A percentile compares a stretch with the other conserved stretches of the same genome.
Conservation (phyloP, 2,888 invertebrate genomes). For the Zygogramma bicolorata region DNA sequence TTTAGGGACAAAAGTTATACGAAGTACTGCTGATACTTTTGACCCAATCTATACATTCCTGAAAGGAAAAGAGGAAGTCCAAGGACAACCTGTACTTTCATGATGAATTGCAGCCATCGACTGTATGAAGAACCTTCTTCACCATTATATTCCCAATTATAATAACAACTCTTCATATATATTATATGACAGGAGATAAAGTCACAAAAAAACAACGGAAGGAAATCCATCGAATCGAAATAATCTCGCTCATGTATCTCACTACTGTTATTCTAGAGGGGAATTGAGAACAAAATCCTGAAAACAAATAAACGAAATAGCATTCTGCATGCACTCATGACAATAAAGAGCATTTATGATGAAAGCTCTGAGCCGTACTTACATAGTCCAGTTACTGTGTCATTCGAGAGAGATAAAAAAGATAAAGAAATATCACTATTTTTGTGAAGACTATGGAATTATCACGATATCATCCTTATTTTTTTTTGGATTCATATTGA, state of each 20-base stretch:
- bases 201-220: background rate
- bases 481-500: too few relatives aligned
- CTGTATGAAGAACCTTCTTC: too few relatives aligned
- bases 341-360: slow-evolving; percentile 34
- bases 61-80: too few relatives aligned
- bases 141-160: background rate
- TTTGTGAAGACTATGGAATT: too few relatives aligned
- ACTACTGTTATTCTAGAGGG: slow-evolving; percentile 22
- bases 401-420: too few relatives aligned
- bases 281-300: slow-evolving; percentile 1
- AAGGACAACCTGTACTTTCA: too few relatives aligned
- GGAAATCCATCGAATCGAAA: slow-evolving; percentile 31
- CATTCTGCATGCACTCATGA: slow-evolving; percentile 5
- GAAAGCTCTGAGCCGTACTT: background rate
- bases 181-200: background rate
- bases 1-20: too few relatives aligned
- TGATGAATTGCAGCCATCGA: too few relatives aligned
- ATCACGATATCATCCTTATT: too few relatives aligned
- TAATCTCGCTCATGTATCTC: background rate
- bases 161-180: background rate
- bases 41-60: too few relatives aligned
- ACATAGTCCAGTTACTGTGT: background rate
- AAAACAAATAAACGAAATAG: slow-evolving; percentile 16
- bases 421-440: too few relatives aligned
- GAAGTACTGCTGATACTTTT: too few relatives aligned